Base-by-base conservation (phyloP, 2,797 vertebrate genomes). In the Syngnathus acus region DNA sequence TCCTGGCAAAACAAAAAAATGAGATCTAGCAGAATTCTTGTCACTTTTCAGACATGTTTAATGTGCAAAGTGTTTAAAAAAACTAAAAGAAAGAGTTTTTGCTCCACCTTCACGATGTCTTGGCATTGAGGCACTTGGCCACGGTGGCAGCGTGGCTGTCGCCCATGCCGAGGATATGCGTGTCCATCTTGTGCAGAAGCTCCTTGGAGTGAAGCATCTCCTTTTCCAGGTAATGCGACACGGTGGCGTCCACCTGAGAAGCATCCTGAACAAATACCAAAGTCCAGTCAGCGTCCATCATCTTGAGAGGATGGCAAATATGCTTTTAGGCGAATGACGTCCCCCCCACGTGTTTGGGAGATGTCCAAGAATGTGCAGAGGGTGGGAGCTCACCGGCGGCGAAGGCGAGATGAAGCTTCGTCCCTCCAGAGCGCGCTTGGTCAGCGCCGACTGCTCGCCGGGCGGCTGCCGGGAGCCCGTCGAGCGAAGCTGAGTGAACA, bases 171-270 rank as follows among this genome's bases (percentile, higher is more conserved):
- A 57, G 54, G 54, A 57, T 57, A 26, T 57, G 26, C 13, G 14
- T 8, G 54, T 57, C 54, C 54, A 57, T 26, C 14, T 57, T 57
- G 6, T 57, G 26, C 54, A 57, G 26, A 37, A 57, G 54, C 6
- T 57, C 54, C 54, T 57, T 57, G 54, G 54, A 32, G 54, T 32
- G 54, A 57, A 57, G 26, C 26, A 3, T 57, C 54, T 57, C 54
- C 54, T 57, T 11, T 6, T 57, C 54, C 14, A 32, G 54, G 26
- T 37, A 57, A 2, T 26, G 54, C 7, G 13, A 17, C 21, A 37
- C 54, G 0, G 14, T 37, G 13, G 54, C 54, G 7, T 21, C 50
- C 50, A 51, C 19, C 50, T n/a, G 50, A 51, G 50, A n/a, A 10
- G 50, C 50, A 21, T 51, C 50, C 50, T 51, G 50, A n/a, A n/a